Evolutionary conservation across 2,888 invertebrate genomes (phyloP).

Genomic region (Drosophila neonasuta): DNA sequence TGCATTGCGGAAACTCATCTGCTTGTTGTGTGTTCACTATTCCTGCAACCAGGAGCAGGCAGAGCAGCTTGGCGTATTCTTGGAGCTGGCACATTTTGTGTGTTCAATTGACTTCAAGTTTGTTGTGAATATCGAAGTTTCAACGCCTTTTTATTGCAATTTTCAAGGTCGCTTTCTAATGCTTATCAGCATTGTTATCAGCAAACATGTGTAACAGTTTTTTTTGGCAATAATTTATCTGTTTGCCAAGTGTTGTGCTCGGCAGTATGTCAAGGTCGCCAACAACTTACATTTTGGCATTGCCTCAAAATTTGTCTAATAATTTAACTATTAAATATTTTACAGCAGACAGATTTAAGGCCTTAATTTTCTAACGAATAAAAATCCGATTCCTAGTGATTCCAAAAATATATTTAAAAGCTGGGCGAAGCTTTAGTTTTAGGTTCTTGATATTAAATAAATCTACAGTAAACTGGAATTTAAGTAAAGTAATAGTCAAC

Average conservation of each 20-base stretch:
- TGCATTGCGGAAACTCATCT: conserved; percentile 64
- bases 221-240: conserved; percentile 28
- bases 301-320: background rate
- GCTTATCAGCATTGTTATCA: conserved; percentile 45
- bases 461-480: no score
- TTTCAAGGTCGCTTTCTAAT: conserved; percentile 31
- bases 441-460: no score
- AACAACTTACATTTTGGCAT: background rate
- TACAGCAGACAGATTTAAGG: background rate
- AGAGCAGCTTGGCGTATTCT: conserved; percentile 14
- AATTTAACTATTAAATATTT: background rate
- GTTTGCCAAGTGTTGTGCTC: conserved; percentile 13
- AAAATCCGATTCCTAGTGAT: no score
- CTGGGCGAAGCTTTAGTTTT: no score
- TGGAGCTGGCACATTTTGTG: conserved; percentile 23
- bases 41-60: conserved; percentile 32
- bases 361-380: no score
- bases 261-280: conserved; percentile 48
- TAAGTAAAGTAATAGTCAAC: no score
- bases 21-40: conserved; percentile 7
- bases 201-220: conserved; percentile 14
- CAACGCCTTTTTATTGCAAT: conserved; percentile 28
- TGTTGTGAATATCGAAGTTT: conserved; percentile 5
- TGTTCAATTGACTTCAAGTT: background rate
- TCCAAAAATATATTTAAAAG: no score